Percentiles rank a stretch among this genome's conserved stretches.
These are phyloP conservation scores for Drosophila parvula DNA, from an alignment of 1,140 invertebrate species.

Conservation along the genomic window DNA sequence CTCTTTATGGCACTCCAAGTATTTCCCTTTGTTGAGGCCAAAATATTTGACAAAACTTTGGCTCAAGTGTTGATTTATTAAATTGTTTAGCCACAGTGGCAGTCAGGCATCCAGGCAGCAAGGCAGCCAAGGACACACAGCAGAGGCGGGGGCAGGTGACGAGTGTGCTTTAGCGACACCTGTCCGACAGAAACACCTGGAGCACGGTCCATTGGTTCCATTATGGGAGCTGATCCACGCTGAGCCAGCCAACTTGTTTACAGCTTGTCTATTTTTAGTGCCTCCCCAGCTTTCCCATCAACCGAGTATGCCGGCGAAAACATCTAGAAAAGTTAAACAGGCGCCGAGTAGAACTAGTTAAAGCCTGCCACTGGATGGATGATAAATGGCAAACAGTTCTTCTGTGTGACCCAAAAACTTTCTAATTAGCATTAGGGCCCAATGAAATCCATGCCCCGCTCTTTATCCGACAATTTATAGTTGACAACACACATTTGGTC, in stretches of 20 bases:
- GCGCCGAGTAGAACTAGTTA: slow-evolving; percentile 23
- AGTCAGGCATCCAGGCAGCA: slow-evolving; percentile 8
- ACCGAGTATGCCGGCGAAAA: slow-evolving; percentile 21
- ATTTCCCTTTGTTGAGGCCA: slow-evolving; percentile 40
- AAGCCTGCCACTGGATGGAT: slow-evolving; percentile 15
- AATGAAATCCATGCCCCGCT: slow-evolving; percentile 36
- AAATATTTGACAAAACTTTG: slow-evolving; percentile 52
- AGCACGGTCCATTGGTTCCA: slow-evolving; percentile 49
- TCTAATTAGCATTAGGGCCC: slow-evolving; percentile 65
- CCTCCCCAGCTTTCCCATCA: slow-evolving; percentile 12
- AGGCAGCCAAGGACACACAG: slow-evolving; percentile 24
- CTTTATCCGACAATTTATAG: slow-evolving; percentile 37
- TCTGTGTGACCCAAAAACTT: slow-evolving; percentile 53
- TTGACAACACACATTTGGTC: slow-evolving; percentile 44
- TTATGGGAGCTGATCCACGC: slow-evolving; percentile 43
- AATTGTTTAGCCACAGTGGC: slow-evolving; percentile 34
- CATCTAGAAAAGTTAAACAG: slow-evolving; percentile 19
- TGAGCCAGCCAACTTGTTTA: slow-evolving; percentile 46
- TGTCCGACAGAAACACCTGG: slow-evolving; percentile 37
- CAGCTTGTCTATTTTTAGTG: slow-evolving; percentile 45
- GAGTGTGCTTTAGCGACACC: slow-evolving; percentile 40
- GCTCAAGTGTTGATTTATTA: slow-evolving; percentile 53
- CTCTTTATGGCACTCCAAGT: slow-evolving; percentile 30
- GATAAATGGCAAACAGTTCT: slow-evolving; percentile 34
- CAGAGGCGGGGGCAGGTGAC: not conserved